Conservation (phyloP, 1,140 invertebrate genomes). For the Drosophila orosa region DNA sequence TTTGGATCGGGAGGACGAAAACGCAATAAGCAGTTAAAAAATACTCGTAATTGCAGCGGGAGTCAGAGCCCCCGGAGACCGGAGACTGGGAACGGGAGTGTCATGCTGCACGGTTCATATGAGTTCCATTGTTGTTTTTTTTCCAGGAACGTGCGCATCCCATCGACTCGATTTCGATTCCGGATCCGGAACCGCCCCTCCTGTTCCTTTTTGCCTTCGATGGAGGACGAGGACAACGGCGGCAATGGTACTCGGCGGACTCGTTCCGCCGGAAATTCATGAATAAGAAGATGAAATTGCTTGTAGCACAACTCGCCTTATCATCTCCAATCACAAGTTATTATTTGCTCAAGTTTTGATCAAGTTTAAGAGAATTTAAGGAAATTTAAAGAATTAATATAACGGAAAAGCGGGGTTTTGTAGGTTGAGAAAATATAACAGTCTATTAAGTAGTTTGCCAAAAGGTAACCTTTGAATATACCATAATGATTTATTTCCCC, state of each 20-base stretch:
- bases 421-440: conserved; percentile 22
- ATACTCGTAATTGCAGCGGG: conserved; percentile 80
- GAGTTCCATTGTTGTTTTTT: conserved; percentile 61
- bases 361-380: neutral
- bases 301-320: conserved; percentile 19
- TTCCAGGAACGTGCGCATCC: conserved; percentile 61
- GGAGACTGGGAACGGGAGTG: conserved; percentile 2
- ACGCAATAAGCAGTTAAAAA: conserved; percentile 83
- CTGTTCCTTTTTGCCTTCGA: conserved; percentile 15
- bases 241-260: conserved; percentile 67
- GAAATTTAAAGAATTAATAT: conserved; percentile 21
- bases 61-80: conserved; percentile 56
- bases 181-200: conserved; percentile 11
- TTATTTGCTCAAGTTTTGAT: neutral
- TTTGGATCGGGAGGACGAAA: conserved; percentile 55
- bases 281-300: conserved; percentile 72
- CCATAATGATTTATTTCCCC: too few relatives aligned
- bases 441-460: conserved; percentile 20
- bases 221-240: conserved; percentile 38
- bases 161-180: conserved; percentile 62
- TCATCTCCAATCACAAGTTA: conserved; percentile 15
- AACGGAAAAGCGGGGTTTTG: conserved; percentile 21
- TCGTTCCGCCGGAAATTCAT: conserved; percentile 73
- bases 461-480: neutral
- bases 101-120: conserved; percentile 72